A percentile compares a stretch with the other conserved stretches of the same genome.
Evolutionary conservation across 2,888 invertebrate genomes (phyloP).

Genomic region (Melieria picta): DNA sequence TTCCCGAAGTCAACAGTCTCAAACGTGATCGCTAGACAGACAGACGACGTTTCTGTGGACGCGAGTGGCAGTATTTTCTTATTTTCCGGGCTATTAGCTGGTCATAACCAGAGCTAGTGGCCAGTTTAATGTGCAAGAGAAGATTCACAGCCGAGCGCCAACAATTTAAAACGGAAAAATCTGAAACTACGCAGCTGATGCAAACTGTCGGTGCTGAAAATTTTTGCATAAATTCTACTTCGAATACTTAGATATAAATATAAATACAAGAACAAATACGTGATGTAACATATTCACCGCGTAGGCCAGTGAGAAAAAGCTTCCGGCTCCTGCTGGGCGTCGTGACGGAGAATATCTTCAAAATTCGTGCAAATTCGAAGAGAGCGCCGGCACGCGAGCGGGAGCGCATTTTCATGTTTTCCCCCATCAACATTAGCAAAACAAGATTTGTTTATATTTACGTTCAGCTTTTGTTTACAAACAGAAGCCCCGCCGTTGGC

Average conservation of each 20-base stretch:
- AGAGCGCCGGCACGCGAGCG: no score
- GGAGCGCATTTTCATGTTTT: no score
- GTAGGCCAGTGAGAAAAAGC: not conserved
- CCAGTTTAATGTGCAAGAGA: not conserved
- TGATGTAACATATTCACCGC: constrained; percentile 27
- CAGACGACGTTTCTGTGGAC: constrained; percentile 15
- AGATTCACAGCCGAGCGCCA: no score
- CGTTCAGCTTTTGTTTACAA: no score
- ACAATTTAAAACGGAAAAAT: not conserved
- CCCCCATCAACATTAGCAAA: no score
- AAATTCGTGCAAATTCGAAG: no score
- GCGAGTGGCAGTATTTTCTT: not conserved
- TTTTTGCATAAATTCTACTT: not conserved
- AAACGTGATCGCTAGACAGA: constrained; percentile 4
- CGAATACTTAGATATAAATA: no score
- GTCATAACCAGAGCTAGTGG: not conserved
- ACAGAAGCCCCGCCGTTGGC: no score
- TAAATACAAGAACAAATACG: constrained; percentile 33
- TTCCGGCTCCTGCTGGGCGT: not conserved
- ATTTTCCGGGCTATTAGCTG: not conserved
- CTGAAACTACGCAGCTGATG: not conserved
- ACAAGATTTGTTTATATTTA: no score
- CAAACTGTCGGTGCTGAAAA: not conserved
- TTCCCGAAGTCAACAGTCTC: constrained; percentile 1
- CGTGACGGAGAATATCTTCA: no score